Evolutionary conservation across 1,140 invertebrate species (phyloP).

Genomic region (Drosophila pachea): DNA sequence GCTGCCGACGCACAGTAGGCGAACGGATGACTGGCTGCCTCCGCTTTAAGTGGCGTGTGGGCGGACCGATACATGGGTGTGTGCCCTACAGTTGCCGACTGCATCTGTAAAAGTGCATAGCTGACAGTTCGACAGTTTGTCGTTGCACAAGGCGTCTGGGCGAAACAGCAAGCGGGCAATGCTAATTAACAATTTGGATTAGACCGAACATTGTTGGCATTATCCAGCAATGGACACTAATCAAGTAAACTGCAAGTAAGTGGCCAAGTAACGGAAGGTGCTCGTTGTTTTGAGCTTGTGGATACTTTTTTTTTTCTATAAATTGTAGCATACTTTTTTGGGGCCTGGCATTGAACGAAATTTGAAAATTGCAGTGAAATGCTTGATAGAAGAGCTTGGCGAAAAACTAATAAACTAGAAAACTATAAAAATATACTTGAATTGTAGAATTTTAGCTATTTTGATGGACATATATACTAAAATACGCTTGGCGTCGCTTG

Average conservation of each 20-base stretch:
- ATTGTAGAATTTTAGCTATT: too few relatives aligned
- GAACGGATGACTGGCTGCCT: slow-evolving; percentile 30
- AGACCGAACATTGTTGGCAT: slow-evolving; percentile 2
- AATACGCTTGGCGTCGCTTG: background rate
- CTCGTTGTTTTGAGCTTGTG: too few relatives aligned
- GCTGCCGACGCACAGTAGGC: slow-evolving; percentile 52
- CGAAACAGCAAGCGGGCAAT: slow-evolving; percentile 13
- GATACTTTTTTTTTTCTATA: too few relatives aligned
- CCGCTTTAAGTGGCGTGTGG: slow-evolving; percentile 23
- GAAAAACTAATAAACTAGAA: too few relatives aligned
- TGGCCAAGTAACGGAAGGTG: slow-evolving; percentile 7
- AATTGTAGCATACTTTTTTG: slow-evolving; percentile 34
- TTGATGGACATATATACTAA: slow-evolving; percentile 2
- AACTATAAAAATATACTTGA: too few relatives aligned
- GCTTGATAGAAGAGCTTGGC: too few relatives aligned
- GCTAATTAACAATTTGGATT: slow-evolving; percentile 29
- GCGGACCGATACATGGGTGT: slow-evolving; percentile 17
- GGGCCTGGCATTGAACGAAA: slow-evolving; percentile 23
- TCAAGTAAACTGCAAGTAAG: slow-evolving; percentile 19
- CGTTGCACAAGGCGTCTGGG: slow-evolving; percentile 1
- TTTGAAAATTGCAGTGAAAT: background rate
- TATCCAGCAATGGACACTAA: slow-evolving; percentile 22
- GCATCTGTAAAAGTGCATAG: slow-evolving; percentile 57
- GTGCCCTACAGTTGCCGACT: slow-evolving; percentile 56
- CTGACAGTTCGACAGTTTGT: slow-evolving; percentile 37